phyloP scores from a whole-genome alignment of 1,140 invertebrate species.

The Tetranychus urticae region DNA sequence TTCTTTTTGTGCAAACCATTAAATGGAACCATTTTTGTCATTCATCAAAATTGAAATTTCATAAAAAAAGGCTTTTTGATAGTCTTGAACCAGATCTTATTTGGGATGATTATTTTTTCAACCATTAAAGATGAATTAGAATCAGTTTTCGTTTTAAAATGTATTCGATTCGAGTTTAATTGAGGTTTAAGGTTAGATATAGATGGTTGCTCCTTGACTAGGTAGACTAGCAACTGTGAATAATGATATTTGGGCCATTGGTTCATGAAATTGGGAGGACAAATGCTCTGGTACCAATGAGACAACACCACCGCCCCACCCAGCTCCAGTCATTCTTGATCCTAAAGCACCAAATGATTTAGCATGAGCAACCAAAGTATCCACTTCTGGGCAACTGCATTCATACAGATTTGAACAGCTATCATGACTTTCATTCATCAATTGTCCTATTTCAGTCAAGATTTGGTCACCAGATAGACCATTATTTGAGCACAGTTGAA shows the following conservation, averaged over 20 bases:
- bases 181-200: not conserved
- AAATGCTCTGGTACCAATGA: slow-evolving; percentile 3
- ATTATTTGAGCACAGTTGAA: slow-evolving; percentile 32
- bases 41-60: too few relatives aligned
- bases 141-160: too few relatives aligned
- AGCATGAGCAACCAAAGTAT: slow-evolving; percentile 56
- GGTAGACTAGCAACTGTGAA: slow-evolving; percentile 1
- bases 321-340: slow-evolving; percentile 74
- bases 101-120: too few relatives aligned
- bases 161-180: too few relatives aligned
- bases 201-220: slow-evolving; percentile 3
- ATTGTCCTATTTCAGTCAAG: slow-evolving; percentile 36
- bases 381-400: slow-evolving; percentile 72
- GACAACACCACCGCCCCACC: slow-evolving; percentile 25
- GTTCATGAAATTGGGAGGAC: slow-evolving; percentile 3
- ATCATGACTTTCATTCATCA: slow-evolving; percentile 71
- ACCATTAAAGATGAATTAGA: too few relatives aligned
- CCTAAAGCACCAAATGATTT: slow-evolving; percentile 42
- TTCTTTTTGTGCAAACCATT: too few relatives aligned
- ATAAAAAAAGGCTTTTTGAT: too few relatives aligned
- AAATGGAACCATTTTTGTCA: too few relatives aligned
- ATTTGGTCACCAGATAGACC: slow-evolving; percentile 13
- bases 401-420: slow-evolving; percentile 68
- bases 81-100: too few relatives aligned
- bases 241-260: not conserved